phyloP scores from a whole-genome alignment of 2,113 vertebrate species.

The Patagioenas fasciata region DNA sequence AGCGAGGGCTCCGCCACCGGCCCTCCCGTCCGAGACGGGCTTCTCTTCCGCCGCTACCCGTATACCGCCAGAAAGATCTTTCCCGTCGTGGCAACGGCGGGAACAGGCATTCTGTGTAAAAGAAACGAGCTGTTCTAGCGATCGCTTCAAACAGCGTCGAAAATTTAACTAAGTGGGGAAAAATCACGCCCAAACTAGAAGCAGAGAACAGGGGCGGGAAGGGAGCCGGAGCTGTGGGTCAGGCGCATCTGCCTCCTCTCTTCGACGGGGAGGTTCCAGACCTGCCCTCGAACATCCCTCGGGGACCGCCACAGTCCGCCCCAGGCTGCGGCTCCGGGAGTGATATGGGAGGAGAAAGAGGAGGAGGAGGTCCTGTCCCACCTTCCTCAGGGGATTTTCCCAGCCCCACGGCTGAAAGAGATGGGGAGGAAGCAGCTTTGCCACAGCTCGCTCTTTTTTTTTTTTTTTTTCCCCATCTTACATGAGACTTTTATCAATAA shows the following conservation, averaged over 20 bases:
- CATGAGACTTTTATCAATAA: not conserved
- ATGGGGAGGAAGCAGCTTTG: not conserved
- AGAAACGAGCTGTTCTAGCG: not conserved
- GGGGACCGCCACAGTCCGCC: not conserved
- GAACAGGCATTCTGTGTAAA: not conserved
- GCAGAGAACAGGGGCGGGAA: fast-evolving
- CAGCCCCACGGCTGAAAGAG: not conserved
- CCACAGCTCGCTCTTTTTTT: not conserved
- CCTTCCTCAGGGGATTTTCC: not conserved
- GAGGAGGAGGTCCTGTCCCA: not conserved
- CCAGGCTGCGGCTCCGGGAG: not conserved
- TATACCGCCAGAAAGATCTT: not conserved
- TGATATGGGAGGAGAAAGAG: not conserved
- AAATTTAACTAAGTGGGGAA: fast-evolving
- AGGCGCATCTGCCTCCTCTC: not conserved
- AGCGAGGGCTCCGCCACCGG: not conserved
- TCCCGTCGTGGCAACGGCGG: not conserved
- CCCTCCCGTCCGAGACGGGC: no score
- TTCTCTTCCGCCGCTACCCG: not conserved
- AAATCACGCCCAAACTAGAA: not conserved
- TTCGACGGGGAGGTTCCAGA: not conserved
- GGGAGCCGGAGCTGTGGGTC: not conserved
- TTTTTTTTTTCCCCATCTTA: not conserved
- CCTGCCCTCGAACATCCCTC: not conserved
- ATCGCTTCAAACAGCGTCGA: no score